These are phyloP conservation scores for Apteryx mantelli DNA, from an alignment of 2,113 vertebrate species.

Conservation along the genomic window DNA sequence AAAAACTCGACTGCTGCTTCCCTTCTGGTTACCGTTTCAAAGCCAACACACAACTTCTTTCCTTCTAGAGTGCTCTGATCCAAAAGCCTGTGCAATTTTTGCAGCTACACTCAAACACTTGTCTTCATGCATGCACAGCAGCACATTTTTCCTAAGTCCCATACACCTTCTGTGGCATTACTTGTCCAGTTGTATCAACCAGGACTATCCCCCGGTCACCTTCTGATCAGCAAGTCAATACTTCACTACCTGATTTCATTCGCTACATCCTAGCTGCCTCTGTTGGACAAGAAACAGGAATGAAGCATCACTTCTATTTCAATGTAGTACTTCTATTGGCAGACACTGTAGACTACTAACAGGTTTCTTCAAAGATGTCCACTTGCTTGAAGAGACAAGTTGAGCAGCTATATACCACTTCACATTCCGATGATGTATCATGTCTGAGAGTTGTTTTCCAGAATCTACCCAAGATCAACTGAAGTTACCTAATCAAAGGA, in stretches of 20 bases:
- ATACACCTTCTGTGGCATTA: neutral
- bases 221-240: neutral
- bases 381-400: neutral
- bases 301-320: neutral
- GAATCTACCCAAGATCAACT: neutral
- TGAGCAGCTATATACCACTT: neutral
- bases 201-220: neutral
- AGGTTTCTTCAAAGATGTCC: neutral
- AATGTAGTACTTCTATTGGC: neutral
- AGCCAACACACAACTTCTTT: constrained; percentile 26
- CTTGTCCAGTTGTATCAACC: neutral
- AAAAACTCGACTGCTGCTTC: constrained; percentile 46
- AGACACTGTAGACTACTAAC: neutral
- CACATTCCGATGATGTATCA: neutral
- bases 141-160: neutral
- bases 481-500: neutral
- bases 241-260: too few species aligned
- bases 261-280: too few species aligned
- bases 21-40: neutral
- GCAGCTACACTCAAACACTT: neutral
- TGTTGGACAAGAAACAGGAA: neutral
- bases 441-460: neutral
- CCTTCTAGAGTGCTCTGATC: neutral
- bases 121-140: neutral
- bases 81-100: neutral